Conservation (phyloP, 2,888 invertebrate genomes). For the Protonemura montana region DNA sequence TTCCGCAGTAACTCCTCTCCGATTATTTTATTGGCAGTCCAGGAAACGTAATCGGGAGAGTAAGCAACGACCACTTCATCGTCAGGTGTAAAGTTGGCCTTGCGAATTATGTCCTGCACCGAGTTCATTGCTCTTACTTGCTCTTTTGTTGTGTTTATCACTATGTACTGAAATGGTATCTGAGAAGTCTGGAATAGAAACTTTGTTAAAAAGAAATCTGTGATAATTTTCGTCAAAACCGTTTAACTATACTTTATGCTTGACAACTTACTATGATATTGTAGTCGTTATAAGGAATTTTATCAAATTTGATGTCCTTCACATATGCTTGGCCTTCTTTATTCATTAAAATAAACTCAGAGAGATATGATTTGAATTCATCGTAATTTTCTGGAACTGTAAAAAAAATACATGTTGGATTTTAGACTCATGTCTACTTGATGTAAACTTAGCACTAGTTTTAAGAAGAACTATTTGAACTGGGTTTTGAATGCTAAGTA, state of each 20-base stretch:
- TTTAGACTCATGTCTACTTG: too few relatives aligned
- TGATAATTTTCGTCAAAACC: neutral
- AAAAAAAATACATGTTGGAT: constrained; percentile 44
- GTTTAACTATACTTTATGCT: neutral
- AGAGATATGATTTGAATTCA: constrained; percentile 56
- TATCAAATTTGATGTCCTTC: constrained; percentile 57
- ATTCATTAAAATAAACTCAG: constrained; percentile 57
- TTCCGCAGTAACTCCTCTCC: constrained; percentile 59
- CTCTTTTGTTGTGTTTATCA: constrained; percentile 55
- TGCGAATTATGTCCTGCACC: constrained; percentile 53
- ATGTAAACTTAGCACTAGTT: too few relatives aligned
- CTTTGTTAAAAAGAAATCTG: neutral
- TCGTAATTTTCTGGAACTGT: constrained; percentile 55
- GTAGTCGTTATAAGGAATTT: constrained; percentile 55
- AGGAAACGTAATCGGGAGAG: constrained; percentile 57
- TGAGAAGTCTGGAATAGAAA: constrained; percentile 55
- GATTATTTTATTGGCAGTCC: constrained; percentile 58
- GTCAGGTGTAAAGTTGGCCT: constrained; percentile 54
- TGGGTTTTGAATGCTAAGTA: too few relatives aligned
- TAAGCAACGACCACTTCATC: constrained; percentile 55
- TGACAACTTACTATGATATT: constrained; percentile 56
- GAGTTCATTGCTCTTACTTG: constrained; percentile 57
- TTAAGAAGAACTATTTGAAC: too few relatives aligned
- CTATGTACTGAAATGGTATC: constrained; percentile 57
- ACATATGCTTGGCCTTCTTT: constrained; percentile 57